These are phyloP conservation scores for Heliconius ethilla DNA, from an alignment of 2,888 invertebrate species.

Conservation along the genomic window DNA sequence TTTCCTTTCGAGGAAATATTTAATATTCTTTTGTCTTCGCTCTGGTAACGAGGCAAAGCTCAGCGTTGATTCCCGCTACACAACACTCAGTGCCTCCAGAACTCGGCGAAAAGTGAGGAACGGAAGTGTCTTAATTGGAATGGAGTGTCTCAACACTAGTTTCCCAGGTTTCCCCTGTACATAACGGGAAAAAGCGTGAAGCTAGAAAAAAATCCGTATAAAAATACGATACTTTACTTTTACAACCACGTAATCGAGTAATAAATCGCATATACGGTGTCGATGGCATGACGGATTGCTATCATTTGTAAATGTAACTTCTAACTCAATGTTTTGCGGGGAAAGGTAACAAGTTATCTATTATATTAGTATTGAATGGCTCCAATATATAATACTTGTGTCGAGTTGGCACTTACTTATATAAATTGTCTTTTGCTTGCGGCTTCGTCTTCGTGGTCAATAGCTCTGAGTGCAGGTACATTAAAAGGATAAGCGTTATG, in stretches of 20 bases:
- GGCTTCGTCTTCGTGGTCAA: no score
- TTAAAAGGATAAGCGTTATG: no score
- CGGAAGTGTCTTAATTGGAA: no score
- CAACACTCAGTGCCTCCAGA: no score
- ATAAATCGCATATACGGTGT: constrained; percentile 26
- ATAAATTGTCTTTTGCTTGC: background rate
- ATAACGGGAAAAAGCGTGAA: background rate
- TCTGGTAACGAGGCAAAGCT: no score
- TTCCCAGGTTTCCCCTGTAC: no score
- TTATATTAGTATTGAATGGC: background rate
- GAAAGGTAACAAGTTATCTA: constrained; percentile 20
- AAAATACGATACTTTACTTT: background rate
- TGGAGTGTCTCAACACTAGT: no score
- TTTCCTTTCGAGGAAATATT: no score
- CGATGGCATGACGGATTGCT: constrained; percentile 29
- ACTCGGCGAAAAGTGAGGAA: no score
- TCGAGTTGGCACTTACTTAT: background rate
- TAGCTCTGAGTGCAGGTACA: no score
- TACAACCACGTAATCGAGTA: background rate
- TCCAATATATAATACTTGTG: background rate
- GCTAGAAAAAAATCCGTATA: background rate
- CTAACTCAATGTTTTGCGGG: constrained; percentile 12
- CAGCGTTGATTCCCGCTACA: no score
- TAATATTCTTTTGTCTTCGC: no score
- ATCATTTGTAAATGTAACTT: constrained; percentile 27